These are phyloP conservation scores for Esox lucius DNA, from an alignment of 2,797 vertebrate species.

Conservation along the genomic window DNA sequence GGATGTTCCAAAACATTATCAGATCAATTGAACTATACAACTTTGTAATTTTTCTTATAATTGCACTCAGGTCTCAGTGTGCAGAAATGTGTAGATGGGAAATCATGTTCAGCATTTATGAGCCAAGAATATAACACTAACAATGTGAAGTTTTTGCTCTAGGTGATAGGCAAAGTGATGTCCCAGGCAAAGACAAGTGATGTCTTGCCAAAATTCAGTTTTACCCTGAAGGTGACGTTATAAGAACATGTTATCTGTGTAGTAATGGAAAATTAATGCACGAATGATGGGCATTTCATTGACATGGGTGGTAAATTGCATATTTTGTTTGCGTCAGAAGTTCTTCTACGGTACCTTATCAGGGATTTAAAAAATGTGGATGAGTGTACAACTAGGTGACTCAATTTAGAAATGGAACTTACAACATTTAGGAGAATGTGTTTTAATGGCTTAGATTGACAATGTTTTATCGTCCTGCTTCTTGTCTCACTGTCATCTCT, in stretches of 20 bases:
- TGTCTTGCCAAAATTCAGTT: slow-evolving; percentile 35
- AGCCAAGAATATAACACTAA: slow-evolving; percentile 41
- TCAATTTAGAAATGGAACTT: slow-evolving; percentile 42
- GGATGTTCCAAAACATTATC: slow-evolving; percentile 9
- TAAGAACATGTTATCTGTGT: slow-evolving; percentile 51
- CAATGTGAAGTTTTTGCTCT: slow-evolving; percentile 51
- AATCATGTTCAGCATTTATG: slow-evolving; percentile 29
- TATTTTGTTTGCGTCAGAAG: slow-evolving; percentile 29
- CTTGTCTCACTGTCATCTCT: not conserved
- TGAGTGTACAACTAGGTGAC: slow-evolving; percentile 38
- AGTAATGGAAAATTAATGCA: slow-evolving; percentile 40
- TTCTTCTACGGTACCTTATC: slow-evolving; percentile 27
- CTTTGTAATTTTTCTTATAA: slow-evolving; percentile 14
- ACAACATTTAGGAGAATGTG: not conserved
- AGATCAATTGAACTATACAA: slow-evolving; percentile 58
- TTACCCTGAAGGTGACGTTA: slow-evolving; percentile 52
- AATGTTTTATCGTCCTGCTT: not conserved
- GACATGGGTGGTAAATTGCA: slow-evolving; percentile 21
- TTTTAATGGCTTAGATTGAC: not conserved
- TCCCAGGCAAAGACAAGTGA: slow-evolving; percentile 30
- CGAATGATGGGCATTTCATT: slow-evolving; percentile 34
- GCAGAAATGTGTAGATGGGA: slow-evolving; percentile 47
- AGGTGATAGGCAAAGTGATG: slow-evolving; percentile 35
- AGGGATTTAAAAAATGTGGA: slow-evolving; percentile 49
- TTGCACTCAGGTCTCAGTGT: slow-evolving; percentile 21